Evolutionary conservation across 2,113 vertebrate genomes (phyloP).

Genomic region (Ivindomyrus marchei): DNA sequence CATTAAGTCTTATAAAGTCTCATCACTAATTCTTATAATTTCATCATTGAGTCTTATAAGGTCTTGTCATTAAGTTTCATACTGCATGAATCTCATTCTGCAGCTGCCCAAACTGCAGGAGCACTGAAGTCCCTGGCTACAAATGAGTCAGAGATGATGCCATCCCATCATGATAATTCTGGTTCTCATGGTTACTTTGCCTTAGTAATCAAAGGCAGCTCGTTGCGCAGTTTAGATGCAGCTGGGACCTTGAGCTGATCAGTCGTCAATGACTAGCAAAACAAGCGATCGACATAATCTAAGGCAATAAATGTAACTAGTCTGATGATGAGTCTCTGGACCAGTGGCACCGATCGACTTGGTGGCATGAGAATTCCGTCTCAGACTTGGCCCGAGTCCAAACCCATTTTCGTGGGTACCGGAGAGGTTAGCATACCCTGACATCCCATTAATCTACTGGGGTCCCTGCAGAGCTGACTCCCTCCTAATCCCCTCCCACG

Average conservation of each 20-base stretch:
- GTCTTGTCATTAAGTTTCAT: neutral
- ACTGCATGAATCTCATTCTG: neutral
- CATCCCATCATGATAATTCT: neutral
- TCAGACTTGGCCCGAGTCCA: slow-evolving; percentile 7
- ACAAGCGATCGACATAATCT: neutral
- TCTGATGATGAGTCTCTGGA: neutral
- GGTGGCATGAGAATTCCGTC: neutral
- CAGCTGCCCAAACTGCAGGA: neutral
- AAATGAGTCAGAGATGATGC: neutral
- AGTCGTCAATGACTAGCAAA: neutral
- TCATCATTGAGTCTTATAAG: neutral
- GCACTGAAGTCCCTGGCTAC: neutral
- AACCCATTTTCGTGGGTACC: slow-evolving; percentile 16
- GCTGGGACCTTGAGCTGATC: neutral
- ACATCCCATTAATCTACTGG: slow-evolving; percentile 16
- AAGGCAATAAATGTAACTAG: neutral
- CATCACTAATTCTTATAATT: neutral
- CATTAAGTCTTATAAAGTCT: neutral
- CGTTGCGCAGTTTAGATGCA: neutral
- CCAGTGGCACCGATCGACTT: neutral
- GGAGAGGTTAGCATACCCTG: slow-evolving; percentile 16
- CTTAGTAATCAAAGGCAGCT: neutral
- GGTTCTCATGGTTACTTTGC: neutral
- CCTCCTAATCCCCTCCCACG: neutral
- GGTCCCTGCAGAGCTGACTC: slow-evolving; percentile 3